A percentile compares a stretch with the other conserved stretches of the same genome.
Conservation (phyloP, 2,797 vertebrate species). For the Halcyon leucocephala region DNA sequence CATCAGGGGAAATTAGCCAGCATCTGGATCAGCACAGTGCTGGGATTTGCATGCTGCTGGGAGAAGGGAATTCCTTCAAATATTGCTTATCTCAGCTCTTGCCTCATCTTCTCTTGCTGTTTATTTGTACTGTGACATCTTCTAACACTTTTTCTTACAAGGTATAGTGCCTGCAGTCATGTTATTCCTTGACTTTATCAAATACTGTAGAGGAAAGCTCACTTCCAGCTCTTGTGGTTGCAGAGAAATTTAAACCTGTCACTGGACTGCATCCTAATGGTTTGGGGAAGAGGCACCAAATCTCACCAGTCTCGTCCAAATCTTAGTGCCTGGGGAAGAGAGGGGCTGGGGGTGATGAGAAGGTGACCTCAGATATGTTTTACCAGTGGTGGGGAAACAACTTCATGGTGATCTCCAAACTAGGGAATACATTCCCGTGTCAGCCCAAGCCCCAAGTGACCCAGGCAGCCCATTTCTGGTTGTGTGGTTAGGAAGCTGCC, state of each 20-base stretch:
- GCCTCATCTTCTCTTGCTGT: neutral
- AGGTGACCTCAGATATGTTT: neutral
- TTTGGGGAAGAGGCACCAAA: neutral
- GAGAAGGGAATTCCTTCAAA: neutral
- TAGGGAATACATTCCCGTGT: fast-evolving
- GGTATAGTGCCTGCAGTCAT: neutral
- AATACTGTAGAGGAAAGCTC: neutral
- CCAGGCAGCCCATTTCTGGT: neutral
- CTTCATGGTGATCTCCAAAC: fast-evolving
- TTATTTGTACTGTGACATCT: neutral
- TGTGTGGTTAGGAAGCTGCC: neutral
- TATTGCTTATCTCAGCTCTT: neutral
- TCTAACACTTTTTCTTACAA: neutral
- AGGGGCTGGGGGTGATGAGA: neutral
- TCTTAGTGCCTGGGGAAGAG: neutral
- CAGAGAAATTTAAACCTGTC: neutral
- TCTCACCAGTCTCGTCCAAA: neutral
- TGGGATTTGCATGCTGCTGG: neutral
- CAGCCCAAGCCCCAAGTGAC: neutral
- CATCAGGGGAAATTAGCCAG: slow-evolving; percentile 4
- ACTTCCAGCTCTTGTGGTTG: neutral
- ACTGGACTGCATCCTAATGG: neutral
- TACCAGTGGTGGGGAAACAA: neutral
- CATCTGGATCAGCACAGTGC: neutral
- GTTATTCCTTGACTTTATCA: neutral